Evolutionary conservation across 2,888 invertebrate species (phyloP).

Genomic region (Liodrosophila aerea): DNA sequence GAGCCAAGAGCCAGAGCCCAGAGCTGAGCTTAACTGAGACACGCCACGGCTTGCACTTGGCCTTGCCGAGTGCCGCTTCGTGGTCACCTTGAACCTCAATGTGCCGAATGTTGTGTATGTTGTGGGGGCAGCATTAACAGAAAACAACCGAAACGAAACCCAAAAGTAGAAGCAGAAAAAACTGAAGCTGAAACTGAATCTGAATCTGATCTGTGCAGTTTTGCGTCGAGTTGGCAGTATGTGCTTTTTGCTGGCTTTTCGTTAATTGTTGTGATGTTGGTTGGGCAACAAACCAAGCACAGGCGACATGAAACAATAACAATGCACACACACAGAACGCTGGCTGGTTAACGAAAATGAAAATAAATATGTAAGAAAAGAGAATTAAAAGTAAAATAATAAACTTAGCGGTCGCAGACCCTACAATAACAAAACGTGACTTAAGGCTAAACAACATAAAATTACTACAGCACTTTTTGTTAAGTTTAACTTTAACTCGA

Average conservation of each 20-base stretch:
- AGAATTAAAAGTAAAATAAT: constrained; percentile 10
- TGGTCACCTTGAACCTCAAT: constrained; percentile 69
- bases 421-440: constrained; percentile 70
- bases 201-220: constrained; percentile 27
- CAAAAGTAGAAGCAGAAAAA: neutral
- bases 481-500: constrained; percentile 27
- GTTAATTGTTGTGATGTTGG: constrained; percentile 24
- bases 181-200: constrained; percentile 10
- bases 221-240: constrained; percentile 64
- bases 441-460: constrained; percentile 53
- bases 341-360: neutral
- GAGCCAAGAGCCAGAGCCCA: too few species aligned
- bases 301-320: constrained; percentile 16
- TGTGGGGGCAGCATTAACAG: constrained; percentile 47
- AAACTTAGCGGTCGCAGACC: constrained; percentile 62
- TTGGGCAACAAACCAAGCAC: constrained; percentile 46
- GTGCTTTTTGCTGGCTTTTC: constrained; percentile 56
- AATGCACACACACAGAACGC: constrained; percentile 17
- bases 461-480: constrained; percentile 10
- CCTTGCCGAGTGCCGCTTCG: constrained; percentile 57
- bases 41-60: constrained; percentile 68
- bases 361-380: neutral
- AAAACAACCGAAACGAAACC: constrained; percentile 28
- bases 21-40: too few species aligned
- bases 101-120: constrained; percentile 62